These are phyloP conservation scores for Desmophyllum pertusum DNA, from an alignment of 92 coral and sea anemone species.

Conservation along the genomic window DNA sequence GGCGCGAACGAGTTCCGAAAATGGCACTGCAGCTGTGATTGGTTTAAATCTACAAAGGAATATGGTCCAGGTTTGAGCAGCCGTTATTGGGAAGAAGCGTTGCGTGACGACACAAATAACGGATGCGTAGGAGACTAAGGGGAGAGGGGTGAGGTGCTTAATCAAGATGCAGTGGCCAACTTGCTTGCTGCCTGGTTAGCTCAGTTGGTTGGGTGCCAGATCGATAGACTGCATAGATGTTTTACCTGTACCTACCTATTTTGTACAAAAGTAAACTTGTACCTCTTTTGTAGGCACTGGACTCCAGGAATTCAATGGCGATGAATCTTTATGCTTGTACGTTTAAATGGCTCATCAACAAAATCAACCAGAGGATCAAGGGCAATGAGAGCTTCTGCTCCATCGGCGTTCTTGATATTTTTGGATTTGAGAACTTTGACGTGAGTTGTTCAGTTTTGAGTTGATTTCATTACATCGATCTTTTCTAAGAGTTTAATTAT, in stretches of 20 bases:
- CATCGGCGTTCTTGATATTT: conserved; percentile 94
- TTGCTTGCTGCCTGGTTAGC: too few relatives aligned
- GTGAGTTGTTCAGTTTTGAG: conserved; percentile 41
- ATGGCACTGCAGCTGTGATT: too few relatives aligned
- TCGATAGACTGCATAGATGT: background rate
- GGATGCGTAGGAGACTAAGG: too few relatives aligned
- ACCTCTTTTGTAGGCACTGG: conserved; percentile 71
- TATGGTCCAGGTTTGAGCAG: too few relatives aligned
- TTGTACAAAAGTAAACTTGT: background rate
- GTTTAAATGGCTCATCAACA: conserved; percentile 92
- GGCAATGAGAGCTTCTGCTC: conserved; percentile 74
- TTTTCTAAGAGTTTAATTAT: background rate
- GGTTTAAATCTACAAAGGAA: too few relatives aligned
- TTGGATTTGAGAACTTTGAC: conserved; percentile 98
- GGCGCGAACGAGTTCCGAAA: too few relatives aligned
- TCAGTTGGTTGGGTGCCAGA: too few relatives aligned
- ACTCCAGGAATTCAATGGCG: conserved; percentile 95
- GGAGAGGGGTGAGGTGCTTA: too few relatives aligned
- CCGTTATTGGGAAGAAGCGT: too few relatives aligned
- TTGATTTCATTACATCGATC: background rate
- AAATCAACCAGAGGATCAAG: conserved; percentile 87
- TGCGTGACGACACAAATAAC: too few relatives aligned
- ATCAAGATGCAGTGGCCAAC: too few relatives aligned
- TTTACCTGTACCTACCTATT: background rate
- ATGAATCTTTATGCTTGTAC: conserved; percentile 97